A percentile compares a stretch with the other conserved stretches of the same genome.
Evolutionary conservation across 92 coral and sea anemone genomes (phyloP).

Genomic region (Virgularia gustaviana): DNA sequence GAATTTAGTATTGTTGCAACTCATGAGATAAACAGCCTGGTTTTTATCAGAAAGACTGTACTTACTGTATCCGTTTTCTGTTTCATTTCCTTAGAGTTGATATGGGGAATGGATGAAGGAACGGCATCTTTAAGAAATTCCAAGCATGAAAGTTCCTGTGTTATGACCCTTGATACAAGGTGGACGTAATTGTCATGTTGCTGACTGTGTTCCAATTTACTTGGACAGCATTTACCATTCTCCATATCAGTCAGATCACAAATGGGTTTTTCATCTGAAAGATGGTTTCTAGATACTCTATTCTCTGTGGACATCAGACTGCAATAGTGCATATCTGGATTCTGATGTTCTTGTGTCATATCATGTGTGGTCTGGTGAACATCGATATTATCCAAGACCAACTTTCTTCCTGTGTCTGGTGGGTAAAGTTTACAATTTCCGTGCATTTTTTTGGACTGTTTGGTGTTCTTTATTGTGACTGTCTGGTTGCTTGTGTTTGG

Average conservation of each 20-base stretch:
- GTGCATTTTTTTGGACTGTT: background rate
- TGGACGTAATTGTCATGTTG: background rate
- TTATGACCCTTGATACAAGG: background rate
- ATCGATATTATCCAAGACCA: background rate
- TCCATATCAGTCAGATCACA: background rate
- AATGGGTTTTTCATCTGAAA: background rate
- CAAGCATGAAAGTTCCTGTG: background rate
- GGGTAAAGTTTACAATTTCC: background rate
- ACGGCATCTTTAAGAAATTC: background rate
- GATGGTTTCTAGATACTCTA: background rate
- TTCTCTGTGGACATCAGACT: background rate
- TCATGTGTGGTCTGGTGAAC: background rate
- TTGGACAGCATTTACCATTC: background rate
- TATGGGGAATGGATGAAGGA: background rate
- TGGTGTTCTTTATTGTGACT: background rate
- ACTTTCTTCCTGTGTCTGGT: background rate
- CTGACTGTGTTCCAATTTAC: background rate
- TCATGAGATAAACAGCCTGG: background rate
- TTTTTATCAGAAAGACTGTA: background rate
- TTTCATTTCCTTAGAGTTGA: background rate
- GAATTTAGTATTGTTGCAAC: too few species aligned
- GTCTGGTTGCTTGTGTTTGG: too few species aligned
- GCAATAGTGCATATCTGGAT: background rate
- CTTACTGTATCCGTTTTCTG: background rate
- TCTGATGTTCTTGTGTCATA: background rate